Evolutionary conservation across 2,888 invertebrate species (phyloP).

Genomic region (Zhengitettix transpicula): DNA sequence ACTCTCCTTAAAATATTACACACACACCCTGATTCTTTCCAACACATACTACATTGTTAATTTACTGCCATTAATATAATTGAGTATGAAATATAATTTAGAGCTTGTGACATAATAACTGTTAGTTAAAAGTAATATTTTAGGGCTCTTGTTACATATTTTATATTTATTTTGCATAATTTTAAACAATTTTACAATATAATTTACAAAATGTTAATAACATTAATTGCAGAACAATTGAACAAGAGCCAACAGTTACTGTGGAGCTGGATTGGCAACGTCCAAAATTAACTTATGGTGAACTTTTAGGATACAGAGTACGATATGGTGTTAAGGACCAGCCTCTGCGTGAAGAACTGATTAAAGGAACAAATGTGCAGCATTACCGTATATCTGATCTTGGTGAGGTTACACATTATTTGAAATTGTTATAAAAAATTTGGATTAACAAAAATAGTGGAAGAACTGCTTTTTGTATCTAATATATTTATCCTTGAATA

Average conservation of each 20-base stretch:
- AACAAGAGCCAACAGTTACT: conserved; percentile 71
- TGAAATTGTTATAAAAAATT: not conserved
- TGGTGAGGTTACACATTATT: conserved; percentile 20
- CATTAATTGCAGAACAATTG: conserved; percentile 45
- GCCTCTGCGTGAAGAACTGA: conserved; percentile 50
- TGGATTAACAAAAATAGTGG: conserved; percentile 63
- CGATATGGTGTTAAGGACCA: conserved; percentile 78
- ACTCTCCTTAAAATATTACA: too few relatives aligned
- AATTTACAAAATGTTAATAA: too few relatives aligned
- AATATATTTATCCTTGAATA: too few relatives aligned
- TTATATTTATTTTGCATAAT: not conserved
- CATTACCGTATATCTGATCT: conserved; percentile 60
- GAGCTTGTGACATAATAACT: not conserved
- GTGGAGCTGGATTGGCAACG: conserved; percentile 86
- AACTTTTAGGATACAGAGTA: conserved; percentile 70
- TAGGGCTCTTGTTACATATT: not conserved
- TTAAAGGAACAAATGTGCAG: conserved; percentile 48
- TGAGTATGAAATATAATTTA: too few relatives aligned
- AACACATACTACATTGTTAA: too few relatives aligned
- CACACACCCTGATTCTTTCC: too few relatives aligned
- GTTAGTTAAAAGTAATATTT: not conserved
- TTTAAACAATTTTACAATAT: too few relatives aligned
- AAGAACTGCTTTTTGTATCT: conserved; percentile 18
- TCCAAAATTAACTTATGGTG: conserved; percentile 79
- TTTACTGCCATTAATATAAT: too few relatives aligned